Conservation (phyloP, 2,888 invertebrate genomes). For the Ischnus inquisitorius region DNA sequence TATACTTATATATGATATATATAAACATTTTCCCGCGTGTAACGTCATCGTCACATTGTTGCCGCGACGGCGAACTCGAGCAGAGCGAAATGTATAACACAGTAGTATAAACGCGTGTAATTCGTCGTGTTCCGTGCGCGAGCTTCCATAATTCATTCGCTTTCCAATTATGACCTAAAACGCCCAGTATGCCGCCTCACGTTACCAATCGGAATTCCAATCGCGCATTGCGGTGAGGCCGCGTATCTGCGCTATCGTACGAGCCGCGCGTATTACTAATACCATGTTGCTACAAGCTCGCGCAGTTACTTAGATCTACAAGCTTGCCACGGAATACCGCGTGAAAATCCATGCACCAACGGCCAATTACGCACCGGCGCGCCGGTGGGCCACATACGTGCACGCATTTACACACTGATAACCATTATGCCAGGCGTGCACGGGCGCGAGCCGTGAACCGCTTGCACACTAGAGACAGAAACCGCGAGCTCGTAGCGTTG, state of each 20-base stretch:
- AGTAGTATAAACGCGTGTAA: constrained; percentile 40
- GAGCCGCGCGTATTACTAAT: background rate
- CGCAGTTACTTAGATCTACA: constrained; percentile 7
- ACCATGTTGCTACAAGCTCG: background rate
- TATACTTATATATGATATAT: constrained; percentile 27
- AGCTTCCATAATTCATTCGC: constrained; percentile 69
- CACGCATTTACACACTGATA: constrained; percentile 7
- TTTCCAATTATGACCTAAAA: constrained; percentile 72
- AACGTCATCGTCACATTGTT: constrained; percentile 22
- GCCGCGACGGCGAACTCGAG: constrained; percentile 54
- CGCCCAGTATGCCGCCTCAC: constrained; percentile 41
- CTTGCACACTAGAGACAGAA: background rate
- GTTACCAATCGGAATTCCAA: constrained; percentile 56
- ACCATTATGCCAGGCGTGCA: background rate
- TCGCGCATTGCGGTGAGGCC: constrained; percentile 27
- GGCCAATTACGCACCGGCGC: constrained; percentile 38
- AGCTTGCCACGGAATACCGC: constrained; percentile 23
- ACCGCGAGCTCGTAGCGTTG: constrained; percentile 59
- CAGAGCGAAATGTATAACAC: background rate
- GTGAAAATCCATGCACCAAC: constrained; percentile 46
- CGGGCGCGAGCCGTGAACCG: background rate
- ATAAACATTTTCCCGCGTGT: background rate
- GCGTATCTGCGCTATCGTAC: background rate
- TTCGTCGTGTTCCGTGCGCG: constrained; percentile 43
- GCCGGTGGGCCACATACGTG: constrained; percentile 38